Percentiles rank a stretch among this genome's conserved stretches.
Evolutionary conservation across 2,888 invertebrate genomes (phyloP).

Genomic region (Caenorhabditis panamensis): DNA sequence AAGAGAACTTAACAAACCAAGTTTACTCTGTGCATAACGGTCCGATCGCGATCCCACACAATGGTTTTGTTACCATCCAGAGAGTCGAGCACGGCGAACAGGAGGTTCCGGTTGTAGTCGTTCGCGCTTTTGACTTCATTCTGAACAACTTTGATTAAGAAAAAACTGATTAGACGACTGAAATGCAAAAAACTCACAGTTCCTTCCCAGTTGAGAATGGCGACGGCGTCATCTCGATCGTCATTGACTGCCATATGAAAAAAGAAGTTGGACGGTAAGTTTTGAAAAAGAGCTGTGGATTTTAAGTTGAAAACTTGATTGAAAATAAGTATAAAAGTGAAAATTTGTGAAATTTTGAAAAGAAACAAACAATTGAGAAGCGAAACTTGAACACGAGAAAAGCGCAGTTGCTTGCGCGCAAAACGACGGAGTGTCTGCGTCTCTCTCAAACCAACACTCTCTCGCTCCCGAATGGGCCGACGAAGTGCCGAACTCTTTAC

Average conservation of each 20-base stretch:
- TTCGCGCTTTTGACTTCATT: conserved; percentile 62
- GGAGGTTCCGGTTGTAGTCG: conserved; percentile 67
- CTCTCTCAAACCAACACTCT: background rate
- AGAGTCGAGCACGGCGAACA: conserved; percentile 74
- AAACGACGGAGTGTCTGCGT: background rate
- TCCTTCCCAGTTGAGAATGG: conserved; percentile 55
- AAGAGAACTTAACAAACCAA: conserved; percentile 63
- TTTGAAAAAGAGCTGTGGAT: too few relatives aligned
- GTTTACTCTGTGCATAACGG: conserved; percentile 73
- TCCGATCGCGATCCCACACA: conserved; percentile 75
- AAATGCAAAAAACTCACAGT: conserved; percentile 27
- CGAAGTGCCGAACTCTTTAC: too few relatives aligned
- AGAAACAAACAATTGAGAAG: background rate
- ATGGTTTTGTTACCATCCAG: conserved; percentile 76
- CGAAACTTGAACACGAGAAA: background rate
- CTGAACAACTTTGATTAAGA: too few relatives aligned
- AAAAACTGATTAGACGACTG: background rate
- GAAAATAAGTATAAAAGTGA: too few relatives aligned
- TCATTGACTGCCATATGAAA: conserved; percentile 38
- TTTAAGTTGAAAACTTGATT: too few relatives aligned
- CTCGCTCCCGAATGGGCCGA: too few relatives aligned
- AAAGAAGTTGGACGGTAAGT: too few relatives aligned
- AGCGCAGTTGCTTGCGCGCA: background rate
- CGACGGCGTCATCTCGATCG: conserved; percentile 38
- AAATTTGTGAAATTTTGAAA: too few relatives aligned